These are phyloP conservation scores for Eriocheir sinensis DNA, from an alignment of 1,140 invertebrate genomes.

Conservation along the genomic window DNA sequence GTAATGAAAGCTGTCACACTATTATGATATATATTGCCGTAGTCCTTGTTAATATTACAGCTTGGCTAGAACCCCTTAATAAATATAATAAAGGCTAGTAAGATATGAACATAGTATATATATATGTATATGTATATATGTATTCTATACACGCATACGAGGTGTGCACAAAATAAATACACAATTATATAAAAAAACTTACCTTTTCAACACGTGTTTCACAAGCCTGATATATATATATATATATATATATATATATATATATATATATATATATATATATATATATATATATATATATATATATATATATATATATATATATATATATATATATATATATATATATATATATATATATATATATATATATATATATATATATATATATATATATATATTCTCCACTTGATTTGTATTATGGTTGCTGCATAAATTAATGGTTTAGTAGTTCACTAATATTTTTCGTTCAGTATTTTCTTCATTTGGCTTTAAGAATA, in stretches of 20 bases:
- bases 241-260: slow-evolving; percentile 34
- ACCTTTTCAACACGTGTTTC: neutral
- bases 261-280: slow-evolving; percentile 52
- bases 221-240: neutral
- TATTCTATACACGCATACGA: neutral
- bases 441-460: too few relatives aligned
- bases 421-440: too few relatives aligned
- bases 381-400: slow-evolving; percentile 70
- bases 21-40: neutral
- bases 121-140: neutral
- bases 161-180: slow-evolving; percentile 13
- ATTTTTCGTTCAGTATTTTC: too few relatives aligned
- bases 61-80: neutral
- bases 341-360: slow-evolving; percentile 71
- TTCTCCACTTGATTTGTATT: neutral
- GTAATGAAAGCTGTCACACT: neutral
- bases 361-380: slow-evolving; percentile 71
- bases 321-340: slow-evolving; percentile 59
- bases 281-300: slow-evolving; percentile 57
- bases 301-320: slow-evolving; percentile 53
- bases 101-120: slow-evolving; percentile 10
- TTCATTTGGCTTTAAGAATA: too few relatives aligned
- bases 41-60: neutral
- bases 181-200: neutral
- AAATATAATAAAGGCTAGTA: slow-evolving; percentile 16